These are phyloP conservation scores for Scolopax bukidnonensis DNA, from an alignment of 2,797 vertebrate species.

Conservation along the genomic window DNA sequence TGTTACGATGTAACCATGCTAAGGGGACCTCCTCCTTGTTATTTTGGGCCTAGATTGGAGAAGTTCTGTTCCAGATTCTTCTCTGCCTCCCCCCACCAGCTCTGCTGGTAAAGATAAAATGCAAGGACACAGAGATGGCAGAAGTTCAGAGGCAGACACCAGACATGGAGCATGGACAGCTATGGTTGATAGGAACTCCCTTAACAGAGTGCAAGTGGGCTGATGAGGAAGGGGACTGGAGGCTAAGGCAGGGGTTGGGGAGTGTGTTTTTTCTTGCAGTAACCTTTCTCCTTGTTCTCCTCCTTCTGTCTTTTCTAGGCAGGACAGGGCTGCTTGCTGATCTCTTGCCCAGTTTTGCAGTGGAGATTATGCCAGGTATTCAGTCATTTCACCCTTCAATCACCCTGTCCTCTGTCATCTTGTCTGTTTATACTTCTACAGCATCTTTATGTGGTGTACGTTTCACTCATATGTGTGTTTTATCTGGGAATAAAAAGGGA, in stretches of 20 bases:
- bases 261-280: conserved; percentile 73
- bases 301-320: conserved; percentile 93
- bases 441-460: conserved; percentile 40
- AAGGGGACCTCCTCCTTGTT: background rate
- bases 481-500: background rate
- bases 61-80: background rate
- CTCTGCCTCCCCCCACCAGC: background rate
- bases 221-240: background rate
- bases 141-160: conserved; percentile 9
- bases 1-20: background rate
- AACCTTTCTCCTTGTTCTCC: conserved; percentile 79
- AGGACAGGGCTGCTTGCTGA: conserved; percentile 96
- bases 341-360: conserved; percentile 98
- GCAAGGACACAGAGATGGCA: conserved; percentile 26
- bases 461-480: background rate
- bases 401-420: conserved; percentile 66
- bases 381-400: conserved; percentile 74
- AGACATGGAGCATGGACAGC: background rate
- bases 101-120: conserved; percentile 19
- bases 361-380: conserved; percentile 99
- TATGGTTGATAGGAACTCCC: conserved; percentile 12
- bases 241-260: conserved; percentile 16
- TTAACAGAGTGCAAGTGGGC: background rate
- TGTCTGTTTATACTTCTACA: conserved; percentile 67
- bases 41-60: background rate